Base-by-base conservation (phyloP, 2,888 invertebrate genomes). In the Stramonita haemastoma region DNA sequence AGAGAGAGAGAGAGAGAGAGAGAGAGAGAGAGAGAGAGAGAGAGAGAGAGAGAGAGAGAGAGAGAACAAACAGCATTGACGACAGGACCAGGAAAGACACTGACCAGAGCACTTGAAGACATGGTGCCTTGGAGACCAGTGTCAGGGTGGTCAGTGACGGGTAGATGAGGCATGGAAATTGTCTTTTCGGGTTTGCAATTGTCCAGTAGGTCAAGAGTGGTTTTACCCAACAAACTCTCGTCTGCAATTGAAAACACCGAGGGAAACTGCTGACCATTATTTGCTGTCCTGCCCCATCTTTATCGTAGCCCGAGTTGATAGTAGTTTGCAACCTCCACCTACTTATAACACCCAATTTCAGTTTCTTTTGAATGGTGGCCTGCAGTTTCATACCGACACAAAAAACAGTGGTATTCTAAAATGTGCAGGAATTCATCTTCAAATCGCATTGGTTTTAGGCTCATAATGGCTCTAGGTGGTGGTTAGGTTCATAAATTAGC, bases 71-170 rank as follows among this genome's bases (percentile, higher is more conserved):
- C n/a, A 11, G 8, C 1, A n/a, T 2, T 73, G 73, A 73, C 79
- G n/a, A 26, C 26, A 29, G 26, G 34, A n/a, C 32, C 22, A 77
- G 4, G 32, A 70, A 34, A 36, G 17, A 34, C 34, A 85, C 90
- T 91, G 90, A 94, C 94, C 92, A 94, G 89, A 36, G 94, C 94
- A 87, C 93, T 91, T 36, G 93, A 93, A 22, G 94, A 93, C 93
- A 93, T 93, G 19, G 93, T 93, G 26, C 93, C 94, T 86, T 94
- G 93, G 26, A 93, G 89, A 73, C 90, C 91, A 36, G 93, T 93
- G 60, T 93, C 93, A 26, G 92, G 90, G 60, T 92, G 91, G 22
- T 93, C 94, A 73, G 93, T 91, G 13, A 93, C 91, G 15, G 94
- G 94, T 17, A 94, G 92, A 89, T 93, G 92, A 29, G 94, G 93